These are phyloP conservation scores for Decapterus maruadsi DNA, from an alignment of 2,797 vertebrate genomes.

Conservation along the genomic window DNA sequence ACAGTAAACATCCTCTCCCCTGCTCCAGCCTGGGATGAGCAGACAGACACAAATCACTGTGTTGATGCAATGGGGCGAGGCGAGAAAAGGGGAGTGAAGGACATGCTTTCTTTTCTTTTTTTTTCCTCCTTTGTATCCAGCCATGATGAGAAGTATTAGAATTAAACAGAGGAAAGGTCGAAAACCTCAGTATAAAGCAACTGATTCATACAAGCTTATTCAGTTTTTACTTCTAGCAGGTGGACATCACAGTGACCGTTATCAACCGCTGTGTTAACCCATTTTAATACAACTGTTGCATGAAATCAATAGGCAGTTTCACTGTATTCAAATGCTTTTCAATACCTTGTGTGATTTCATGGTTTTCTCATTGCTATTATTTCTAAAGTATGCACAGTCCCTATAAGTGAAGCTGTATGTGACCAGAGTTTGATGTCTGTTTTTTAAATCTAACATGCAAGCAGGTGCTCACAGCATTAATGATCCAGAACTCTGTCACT, in stretches of 20 bases:
- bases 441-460: neutral
- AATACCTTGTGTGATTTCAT: neutral
- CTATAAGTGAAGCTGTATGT: neutral
- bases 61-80: constrained; percentile 29
- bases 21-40: constrained; percentile 57
- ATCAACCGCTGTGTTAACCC: neutral
- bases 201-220: constrained; percentile 8
- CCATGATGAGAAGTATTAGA: constrained; percentile 15
- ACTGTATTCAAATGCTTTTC: neutral
- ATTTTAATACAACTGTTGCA: neutral
- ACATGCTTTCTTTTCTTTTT: constrained; percentile 13
- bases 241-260: neutral
- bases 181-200: neutral
- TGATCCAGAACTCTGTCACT: constrained; percentile 3
- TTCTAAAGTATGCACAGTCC: neutral
- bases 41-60: constrained; percentile 59
- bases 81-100: constrained; percentile 40
- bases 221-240: neutral
- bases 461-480: constrained; percentile 8
- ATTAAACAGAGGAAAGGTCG: constrained; percentile 9
- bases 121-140: neutral
- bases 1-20: constrained; percentile 67
- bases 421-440: constrained; percentile 3
- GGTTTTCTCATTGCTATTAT: neutral
- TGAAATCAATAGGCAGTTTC: neutral